Evolutionary conservation across 2,888 invertebrate species (phyloP).

Genomic region (Crematogaster levior): DNA sequence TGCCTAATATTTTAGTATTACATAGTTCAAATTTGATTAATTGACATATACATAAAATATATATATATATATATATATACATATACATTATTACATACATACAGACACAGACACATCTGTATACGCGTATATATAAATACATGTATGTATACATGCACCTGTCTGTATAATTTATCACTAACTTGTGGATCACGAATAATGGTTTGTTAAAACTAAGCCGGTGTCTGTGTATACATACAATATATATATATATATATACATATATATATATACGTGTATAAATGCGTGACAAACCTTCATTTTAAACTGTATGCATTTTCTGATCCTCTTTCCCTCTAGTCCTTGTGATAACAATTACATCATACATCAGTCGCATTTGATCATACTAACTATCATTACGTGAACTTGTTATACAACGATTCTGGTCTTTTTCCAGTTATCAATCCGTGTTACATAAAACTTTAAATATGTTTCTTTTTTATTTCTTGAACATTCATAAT

Average conservation of each 20-base stretch:
- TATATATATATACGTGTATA: conserved; percentile 41
- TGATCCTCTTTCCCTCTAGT: conserved; percentile 39
- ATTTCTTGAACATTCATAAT: neutral
- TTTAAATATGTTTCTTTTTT: conserved; percentile 5
- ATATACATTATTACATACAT: conserved; percentile 30
- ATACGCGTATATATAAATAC: conserved; percentile 41
- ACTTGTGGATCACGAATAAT: neutral
- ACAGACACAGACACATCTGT: neutral
- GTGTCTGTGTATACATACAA: neutral
- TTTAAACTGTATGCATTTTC: conserved; percentile 42
- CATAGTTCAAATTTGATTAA: conserved; percentile 74
- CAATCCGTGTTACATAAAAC: conserved; percentile 1
- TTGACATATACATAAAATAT: conserved; percentile 63
- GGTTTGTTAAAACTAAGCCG: neutral
- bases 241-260: conserved; percentile 18
- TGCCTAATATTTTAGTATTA: conserved; percentile 81
- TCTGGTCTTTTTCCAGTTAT: conserved; percentile 60
- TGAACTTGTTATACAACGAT: conserved; percentile 52
- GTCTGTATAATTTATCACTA: conserved; percentile 3
- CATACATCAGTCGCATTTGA: conserved; percentile 55
- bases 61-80: neutral
- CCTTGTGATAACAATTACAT: conserved; percentile 41
- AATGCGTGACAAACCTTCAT: conserved; percentile 22
- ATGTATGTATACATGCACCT: conserved; percentile 3
- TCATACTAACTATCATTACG: conserved; percentile 62